phyloP scores from a whole-genome alignment of 2,113 vertebrate species.

The Nyctereutes procyonoides region DNA sequence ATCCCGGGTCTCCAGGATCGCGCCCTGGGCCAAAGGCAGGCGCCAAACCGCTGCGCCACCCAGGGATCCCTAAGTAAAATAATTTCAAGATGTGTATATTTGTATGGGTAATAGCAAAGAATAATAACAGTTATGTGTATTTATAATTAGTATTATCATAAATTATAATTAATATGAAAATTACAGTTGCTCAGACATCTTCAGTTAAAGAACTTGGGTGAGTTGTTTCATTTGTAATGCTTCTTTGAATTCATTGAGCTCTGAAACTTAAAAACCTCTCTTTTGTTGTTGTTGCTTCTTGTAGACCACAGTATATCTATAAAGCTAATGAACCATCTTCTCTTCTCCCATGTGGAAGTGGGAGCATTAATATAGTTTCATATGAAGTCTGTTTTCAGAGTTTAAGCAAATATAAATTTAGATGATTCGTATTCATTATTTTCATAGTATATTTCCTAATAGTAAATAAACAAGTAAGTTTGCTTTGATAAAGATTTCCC shows the following conservation, averaged over 20 bases:
- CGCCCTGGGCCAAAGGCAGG: too few relatives aligned
- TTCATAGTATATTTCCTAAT: not conserved
- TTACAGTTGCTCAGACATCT: not conserved
- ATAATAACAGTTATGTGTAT: not conserved
- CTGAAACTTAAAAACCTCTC: not conserved
- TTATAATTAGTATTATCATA: not conserved
- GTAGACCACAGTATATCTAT: not conserved
- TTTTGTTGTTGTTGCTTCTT: not conserved
- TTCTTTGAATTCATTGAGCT: constrained; percentile 24
- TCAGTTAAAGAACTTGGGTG: not conserved
- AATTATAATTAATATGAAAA: not conserved
- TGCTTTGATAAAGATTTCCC: not conserved
- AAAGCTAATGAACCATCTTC: not conserved
- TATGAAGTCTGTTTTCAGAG: constrained; percentile 23
- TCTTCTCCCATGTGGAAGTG: not conserved
- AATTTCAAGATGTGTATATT: not conserved
- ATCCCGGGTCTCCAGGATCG: too few relatives aligned
- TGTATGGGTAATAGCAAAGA: not conserved
- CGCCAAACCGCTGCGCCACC: too few relatives aligned
- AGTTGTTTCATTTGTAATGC: not conserved
- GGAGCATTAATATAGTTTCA: not conserved
- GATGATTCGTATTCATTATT: not conserved
- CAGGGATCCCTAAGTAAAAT: constrained; percentile 37
- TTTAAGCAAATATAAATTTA: constrained; percentile 44
- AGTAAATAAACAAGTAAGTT: not conserved